A percentile compares a stretch with the other conserved stretches of the same genome.
phyloP scores from a whole-genome alignment of 2,888 invertebrate species.

The Lutraria lutraria region DNA sequence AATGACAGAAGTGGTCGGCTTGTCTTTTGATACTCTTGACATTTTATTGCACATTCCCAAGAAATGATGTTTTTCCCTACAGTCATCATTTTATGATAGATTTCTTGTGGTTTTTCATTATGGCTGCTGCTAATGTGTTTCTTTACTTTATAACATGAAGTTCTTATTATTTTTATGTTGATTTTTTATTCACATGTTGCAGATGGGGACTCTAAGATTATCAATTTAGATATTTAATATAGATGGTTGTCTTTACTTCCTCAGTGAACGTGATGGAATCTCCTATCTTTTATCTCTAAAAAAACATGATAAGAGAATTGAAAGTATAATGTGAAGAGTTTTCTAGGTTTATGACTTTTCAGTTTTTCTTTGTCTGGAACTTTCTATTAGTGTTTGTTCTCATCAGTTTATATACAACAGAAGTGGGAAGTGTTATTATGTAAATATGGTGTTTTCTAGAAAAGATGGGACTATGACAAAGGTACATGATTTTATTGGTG shows the following conservation, averaged over 20 bases:
- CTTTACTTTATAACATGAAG: background rate
- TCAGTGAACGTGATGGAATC: background rate
- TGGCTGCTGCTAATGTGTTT: background rate
- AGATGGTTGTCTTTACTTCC: slow-evolving; percentile 11
- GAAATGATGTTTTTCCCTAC: background rate
- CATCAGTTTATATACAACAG: background rate
- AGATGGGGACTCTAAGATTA: background rate
- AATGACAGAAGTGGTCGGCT: background rate
- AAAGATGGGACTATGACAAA: slow-evolving; percentile 11
- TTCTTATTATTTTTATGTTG: background rate
- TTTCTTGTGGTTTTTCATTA: background rate
- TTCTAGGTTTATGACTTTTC: slow-evolving; percentile 25
- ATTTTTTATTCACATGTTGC: background rate
- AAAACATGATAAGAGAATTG: background rate
- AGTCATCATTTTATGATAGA: background rate
- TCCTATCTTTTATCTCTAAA: background rate
- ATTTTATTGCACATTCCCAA: slow-evolving; percentile 12
- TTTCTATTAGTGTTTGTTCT: background rate
- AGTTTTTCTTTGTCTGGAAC: slow-evolving; percentile 12
- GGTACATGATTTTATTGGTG: background rate
- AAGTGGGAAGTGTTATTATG: background rate
- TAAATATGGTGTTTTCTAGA: slow-evolving; percentile 5
- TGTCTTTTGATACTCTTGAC: background rate
- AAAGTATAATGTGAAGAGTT: background rate
- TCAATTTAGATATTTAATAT: slow-evolving; percentile 14